A percentile compares a stretch with the other conserved stretches of the same genome.
Evolutionary conservation across 53 echinoderm and acorn worm genomes (phyloP).

Genomic region (Patiria pectinifera): DNA sequence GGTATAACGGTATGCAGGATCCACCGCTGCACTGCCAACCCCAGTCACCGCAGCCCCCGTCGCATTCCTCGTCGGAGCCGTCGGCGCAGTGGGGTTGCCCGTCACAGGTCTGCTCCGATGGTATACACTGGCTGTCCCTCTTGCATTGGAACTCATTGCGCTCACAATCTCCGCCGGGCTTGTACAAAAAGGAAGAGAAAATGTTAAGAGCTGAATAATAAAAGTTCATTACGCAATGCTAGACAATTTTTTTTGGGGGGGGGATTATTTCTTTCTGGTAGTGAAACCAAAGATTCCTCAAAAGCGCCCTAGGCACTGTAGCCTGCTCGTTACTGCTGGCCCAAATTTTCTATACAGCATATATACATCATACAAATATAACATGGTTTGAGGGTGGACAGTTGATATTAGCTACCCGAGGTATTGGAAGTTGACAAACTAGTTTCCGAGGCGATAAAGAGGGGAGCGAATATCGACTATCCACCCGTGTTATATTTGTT

Average conservation of each 20-base stretch:
- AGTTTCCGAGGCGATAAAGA: too few relatives aligned
- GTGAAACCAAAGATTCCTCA: too few relatives aligned
- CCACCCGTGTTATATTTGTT: too few relatives aligned
- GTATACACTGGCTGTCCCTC: conserved; percentile 31
- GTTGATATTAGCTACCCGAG: too few relatives aligned
- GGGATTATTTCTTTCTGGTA: too few relatives aligned
- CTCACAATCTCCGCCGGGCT: background rate
- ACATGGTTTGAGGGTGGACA: too few relatives aligned
- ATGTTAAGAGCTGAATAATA: background rate
- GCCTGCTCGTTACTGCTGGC: too few relatives aligned
- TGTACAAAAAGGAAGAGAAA: background rate
- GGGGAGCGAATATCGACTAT: too few relatives aligned
- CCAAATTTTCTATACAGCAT: too few relatives aligned
- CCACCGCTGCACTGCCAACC: conserved; percentile 46
- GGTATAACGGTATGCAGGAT: conserved; percentile 13
- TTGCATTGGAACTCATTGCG: conserved; percentile 20
- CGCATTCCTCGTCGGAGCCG: conserved; percentile 75
- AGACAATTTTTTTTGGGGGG: background rate
- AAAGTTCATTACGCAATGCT: background rate
- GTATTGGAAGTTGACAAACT: too few relatives aligned
- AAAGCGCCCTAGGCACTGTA: too few relatives aligned
- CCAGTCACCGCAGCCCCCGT: conserved; percentile 49
- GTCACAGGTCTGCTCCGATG: conserved; percentile 34
- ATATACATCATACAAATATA: too few relatives aligned
- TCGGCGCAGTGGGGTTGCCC: conserved; percentile 74